These are phyloP conservation scores for Sminthurides bifidus DNA, from an alignment of 1,140 invertebrate species.

Conservation along the genomic window DNA sequence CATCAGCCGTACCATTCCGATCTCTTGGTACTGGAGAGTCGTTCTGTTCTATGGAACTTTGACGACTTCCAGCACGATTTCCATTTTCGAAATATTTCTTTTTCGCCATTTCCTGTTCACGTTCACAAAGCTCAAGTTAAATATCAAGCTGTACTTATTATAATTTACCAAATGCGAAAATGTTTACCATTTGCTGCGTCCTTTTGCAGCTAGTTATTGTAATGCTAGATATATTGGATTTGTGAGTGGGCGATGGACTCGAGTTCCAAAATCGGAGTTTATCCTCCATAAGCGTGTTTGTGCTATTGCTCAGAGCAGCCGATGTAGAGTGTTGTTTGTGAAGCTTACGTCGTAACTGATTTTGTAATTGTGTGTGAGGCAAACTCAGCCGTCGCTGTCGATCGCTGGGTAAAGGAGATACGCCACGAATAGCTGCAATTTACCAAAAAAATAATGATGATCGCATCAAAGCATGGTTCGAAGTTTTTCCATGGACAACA, in stretches of 20 bases:
- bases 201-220: slow-evolving; percentile 15
- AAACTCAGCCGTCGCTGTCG: slow-evolving; percentile 1
- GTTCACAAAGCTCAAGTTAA: background rate
- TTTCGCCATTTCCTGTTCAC: background rate
- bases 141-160: no score
- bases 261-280: slow-evolving; percentile 3
- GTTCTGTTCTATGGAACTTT: no score
- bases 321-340: background rate
- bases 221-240: slow-evolving; percentile 28
- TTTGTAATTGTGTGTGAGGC: slow-evolving; percentile 6
- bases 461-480: no score
- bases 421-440: slow-evolving; percentile 1
- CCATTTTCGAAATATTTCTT: background rate
- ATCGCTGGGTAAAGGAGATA: slow-evolving; percentile 1
- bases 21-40: background rate
- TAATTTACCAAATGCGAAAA: background rate
- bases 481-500: no score
- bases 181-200: background rate
- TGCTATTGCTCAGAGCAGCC: background rate
- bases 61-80: background rate
- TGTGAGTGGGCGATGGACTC: slow-evolving; percentile 5
- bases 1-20: background rate
- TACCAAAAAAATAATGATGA: background rate
- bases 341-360: slow-evolving; percentile 1
- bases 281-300: slow-evolving; percentile 7